Percentiles rank a stretch among this genome's conserved stretches.
These are phyloP conservation scores for Crocuta crocuta DNA, from an alignment of 2,113 vertebrate species.

Conservation along the genomic window DNA sequence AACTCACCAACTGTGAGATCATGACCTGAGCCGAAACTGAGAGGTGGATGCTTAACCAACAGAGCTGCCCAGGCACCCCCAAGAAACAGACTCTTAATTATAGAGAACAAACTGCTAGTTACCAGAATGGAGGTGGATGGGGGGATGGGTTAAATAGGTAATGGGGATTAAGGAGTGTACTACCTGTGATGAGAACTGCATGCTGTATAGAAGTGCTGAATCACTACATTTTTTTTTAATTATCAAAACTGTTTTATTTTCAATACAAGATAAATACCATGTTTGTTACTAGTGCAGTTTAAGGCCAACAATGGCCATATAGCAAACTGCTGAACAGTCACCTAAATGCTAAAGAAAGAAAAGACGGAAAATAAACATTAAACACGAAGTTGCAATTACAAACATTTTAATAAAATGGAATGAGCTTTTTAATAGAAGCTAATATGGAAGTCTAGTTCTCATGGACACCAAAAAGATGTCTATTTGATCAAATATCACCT, in stretches of 20 bases:
- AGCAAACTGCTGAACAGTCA: conserved; percentile 90
- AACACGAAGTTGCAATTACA: conserved; percentile 85
- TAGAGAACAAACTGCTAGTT: background rate
- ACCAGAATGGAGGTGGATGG: background rate
- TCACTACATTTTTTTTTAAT: background rate
- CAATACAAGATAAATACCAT: conserved; percentile 88
- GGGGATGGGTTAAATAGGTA: background rate
- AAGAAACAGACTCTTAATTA: background rate
- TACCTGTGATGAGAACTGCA: background rate
- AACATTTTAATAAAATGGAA: conserved; percentile 83
- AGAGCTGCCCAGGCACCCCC: background rate
- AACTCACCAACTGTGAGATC: too few relatives aligned
- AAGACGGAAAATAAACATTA: conserved; percentile 84
- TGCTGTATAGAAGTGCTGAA: background rate
- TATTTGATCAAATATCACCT: conserved; percentile 82
- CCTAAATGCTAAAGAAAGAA: conserved; percentile 88
- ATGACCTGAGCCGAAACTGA: too few relatives aligned
- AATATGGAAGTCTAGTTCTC: conserved; percentile 78
- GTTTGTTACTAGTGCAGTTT: conserved; percentile 88
- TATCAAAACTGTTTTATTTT: conserved; percentile 85
- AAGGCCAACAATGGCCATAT: conserved; percentile 89
- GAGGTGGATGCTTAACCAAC: too few relatives aligned
- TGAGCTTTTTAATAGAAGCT: conserved; percentile 76
- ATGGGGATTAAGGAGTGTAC: background rate
- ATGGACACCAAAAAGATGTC: conserved; percentile 79